Percentiles rank a stretch among this genome's conserved stretches.
phyloP scores from a whole-genome alignment of 2,797 vertebrate genomes.

The Pseudotriccus pelzelni region DNA sequence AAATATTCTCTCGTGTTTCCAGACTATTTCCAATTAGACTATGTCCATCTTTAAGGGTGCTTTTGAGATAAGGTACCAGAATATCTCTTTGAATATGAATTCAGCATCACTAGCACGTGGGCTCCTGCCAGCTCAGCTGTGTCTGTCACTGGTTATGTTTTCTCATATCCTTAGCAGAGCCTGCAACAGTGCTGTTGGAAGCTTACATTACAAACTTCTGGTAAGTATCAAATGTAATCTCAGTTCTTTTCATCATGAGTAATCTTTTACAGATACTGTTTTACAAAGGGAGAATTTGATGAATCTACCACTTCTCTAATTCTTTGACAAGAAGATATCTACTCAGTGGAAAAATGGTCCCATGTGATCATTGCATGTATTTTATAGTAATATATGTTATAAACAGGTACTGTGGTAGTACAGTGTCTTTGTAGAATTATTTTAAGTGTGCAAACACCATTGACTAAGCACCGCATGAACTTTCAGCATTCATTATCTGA shows the following conservation, averaged over 20 bases:
- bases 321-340: neutral
- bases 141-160: neutral
- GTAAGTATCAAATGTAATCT: neutral
- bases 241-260: neutral
- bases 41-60: neutral
- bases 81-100: neutral
- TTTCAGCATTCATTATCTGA: neutral
- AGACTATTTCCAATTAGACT: neutral
- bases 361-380: rapidly evolving
- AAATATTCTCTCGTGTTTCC: neutral
- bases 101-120: neutral
- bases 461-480: neutral
- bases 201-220: neutral
- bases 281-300: neutral
- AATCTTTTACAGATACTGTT: neutral
- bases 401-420: neutral
- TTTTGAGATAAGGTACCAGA: neutral
- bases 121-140: neutral
- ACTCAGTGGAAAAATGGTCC: neutral
- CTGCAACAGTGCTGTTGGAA: neutral
- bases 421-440: neutral
- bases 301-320: neutral
- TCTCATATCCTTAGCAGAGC: neutral
- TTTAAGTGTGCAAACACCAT: neutral
- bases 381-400: neutral